These are phyloP conservation scores for Entomobrya multifasciata DNA, from an alignment of 2,888 invertebrate species.

Conservation along the genomic window DNA sequence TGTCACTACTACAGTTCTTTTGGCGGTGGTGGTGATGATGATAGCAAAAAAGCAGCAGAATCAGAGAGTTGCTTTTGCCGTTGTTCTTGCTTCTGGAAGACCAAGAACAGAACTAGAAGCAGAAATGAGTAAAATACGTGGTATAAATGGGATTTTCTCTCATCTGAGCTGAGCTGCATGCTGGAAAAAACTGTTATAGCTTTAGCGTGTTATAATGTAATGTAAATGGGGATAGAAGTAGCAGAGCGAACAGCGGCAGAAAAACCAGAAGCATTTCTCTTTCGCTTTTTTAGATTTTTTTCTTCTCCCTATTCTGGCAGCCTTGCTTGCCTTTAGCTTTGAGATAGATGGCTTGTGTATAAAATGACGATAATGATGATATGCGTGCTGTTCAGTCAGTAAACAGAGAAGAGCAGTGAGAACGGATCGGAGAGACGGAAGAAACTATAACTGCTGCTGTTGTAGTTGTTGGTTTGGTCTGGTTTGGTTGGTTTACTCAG, in stretches of 20 bases:
- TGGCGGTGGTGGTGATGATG: conserved; percentile 2
- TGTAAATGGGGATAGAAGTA: neutral
- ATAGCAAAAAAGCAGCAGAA: conserved; percentile 19
- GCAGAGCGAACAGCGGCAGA: conserved; percentile 3
- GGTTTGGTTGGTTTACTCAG: too few species aligned
- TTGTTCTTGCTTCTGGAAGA: conserved; percentile 41
- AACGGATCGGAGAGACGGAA: neutral
- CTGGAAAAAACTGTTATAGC: neutral
- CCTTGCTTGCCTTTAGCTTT: conserved; percentile 16
- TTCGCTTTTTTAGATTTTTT: conserved; percentile 12
- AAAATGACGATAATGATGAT: conserved; percentile 45
- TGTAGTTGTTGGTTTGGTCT: too few species aligned
- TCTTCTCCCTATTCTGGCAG: conserved; percentile 26
- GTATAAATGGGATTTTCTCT: conserved; percentile 12
- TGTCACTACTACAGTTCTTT: neutral
- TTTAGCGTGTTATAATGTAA: neutral
- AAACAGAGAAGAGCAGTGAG: conserved; percentile 26
- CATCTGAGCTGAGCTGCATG: neutral
- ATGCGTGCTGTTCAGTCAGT: conserved; percentile 46
- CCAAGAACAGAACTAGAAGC: conserved; percentile 34
- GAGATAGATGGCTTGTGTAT: neutral
- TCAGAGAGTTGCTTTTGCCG: conserved; percentile 21
- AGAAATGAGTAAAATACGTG: neutral
- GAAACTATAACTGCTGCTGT: conserved; percentile 40
- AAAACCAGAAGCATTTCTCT: neutral